Base-by-base conservation (phyloP, 2,113 vertebrate species). In the Scatophagus argus region DNA sequence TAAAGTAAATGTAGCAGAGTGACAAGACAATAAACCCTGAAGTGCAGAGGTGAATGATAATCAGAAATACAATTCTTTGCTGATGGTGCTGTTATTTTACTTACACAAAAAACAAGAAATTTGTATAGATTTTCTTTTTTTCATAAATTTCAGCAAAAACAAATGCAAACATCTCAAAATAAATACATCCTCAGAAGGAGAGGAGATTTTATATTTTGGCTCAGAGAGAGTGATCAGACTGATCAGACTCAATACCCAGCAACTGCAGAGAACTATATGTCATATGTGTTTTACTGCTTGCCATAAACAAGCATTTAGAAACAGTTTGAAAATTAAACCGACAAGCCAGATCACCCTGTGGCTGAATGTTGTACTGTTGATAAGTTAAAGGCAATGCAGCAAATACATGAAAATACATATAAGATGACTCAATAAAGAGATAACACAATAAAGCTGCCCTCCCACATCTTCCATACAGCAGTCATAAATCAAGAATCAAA, bases 1-100 rank as follows among this genome's bases (percentile, higher is more conserved):
- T 29, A 54, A 68, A 12, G 31, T 62, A 64, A 59, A 41, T 67
- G 44, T 19, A 43, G 51, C 46, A 63, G 25, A 3, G n/a, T 58
- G 68, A 74, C 31, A 23, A 46, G 44, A 44, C 43, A 54, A 52
- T 41, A 43, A 82, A 77, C 21, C 51, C 47, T 55, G 27, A 29
- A 21, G 19, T 1, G 12, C 31, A 51, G n/a, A 56, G 17, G 38
- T 36, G 69, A 49, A 19, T 36, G 32, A 51, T 43, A 64, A 46
- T 8, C 23, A 21, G 14, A 51, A 51, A 58, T 10, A 27, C 25
- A 38, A n/a, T 39, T 19, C 16, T 29, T 36, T 21, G 25, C 12
- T 17, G 43, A 27, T 54, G 8, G 5, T 44, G 38, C 29, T 16
- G 29, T 38, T 31, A 47, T 47, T 38, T 27, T 38, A 52, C 43